Conservation (phyloP, 2,888 invertebrate species). For the Cataglyphis cursor region DNA sequence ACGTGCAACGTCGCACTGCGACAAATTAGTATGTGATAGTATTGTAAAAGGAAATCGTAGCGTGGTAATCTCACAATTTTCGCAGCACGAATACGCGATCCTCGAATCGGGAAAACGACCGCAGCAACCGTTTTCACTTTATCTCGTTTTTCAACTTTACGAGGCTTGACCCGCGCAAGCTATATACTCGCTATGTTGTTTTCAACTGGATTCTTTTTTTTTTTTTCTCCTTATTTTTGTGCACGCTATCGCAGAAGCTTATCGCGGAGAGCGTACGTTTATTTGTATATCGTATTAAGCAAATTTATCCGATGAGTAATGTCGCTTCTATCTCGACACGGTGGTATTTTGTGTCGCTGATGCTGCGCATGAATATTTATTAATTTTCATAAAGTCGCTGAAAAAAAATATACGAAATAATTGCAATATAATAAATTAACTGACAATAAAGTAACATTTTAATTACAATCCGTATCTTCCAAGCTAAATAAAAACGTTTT, state of each 20-base stretch:
- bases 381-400: background rate
- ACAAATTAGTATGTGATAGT: conserved; percentile 24
- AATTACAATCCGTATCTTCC: background rate
- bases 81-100: background rate
- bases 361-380: background rate
- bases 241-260: conserved; percentile 19
- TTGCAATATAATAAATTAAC: background rate
- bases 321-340: background rate
- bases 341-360: conserved; percentile 9
- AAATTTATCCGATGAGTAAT: conserved; percentile 36
- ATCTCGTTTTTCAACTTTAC: conserved; percentile 29
- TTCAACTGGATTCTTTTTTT: conserved; percentile 19
- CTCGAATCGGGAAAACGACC: conserved; percentile 38
- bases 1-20: conserved; percentile 10
- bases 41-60: conserved; percentile 34
- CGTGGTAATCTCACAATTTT: background rate
- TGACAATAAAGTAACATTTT: background rate
- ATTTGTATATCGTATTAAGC: conserved; percentile 42
- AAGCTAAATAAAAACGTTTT: background rate
- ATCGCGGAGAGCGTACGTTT: conserved; percentile 23
- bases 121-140: background rate
- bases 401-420: background rate
- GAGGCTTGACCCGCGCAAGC: conserved; percentile 15
- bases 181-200: conserved; percentile 20
- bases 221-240: conserved; percentile 6